Base-by-base conservation (phyloP, 2,888 invertebrate genomes). In the Toxonevra muliebris region DNA sequence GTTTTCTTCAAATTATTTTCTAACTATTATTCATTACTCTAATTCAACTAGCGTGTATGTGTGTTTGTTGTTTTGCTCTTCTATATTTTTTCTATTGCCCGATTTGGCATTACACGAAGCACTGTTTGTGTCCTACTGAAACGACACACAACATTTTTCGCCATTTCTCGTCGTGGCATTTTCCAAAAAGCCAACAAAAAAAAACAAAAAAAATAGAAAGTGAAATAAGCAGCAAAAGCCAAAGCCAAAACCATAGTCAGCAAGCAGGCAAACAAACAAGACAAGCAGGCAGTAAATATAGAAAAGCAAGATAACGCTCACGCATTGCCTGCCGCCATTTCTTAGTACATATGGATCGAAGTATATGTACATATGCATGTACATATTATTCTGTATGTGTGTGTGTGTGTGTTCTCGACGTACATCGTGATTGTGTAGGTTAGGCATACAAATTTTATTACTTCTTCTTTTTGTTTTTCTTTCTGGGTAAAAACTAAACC, bases 81-180 rank as follows among this genome's bases (percentile, higher is more conserved):
- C 43, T 45, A 50, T 12, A 65, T 58, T 52, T 61, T 64, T 55
- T 65, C 73, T 73, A 78, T 30, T 4, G 30, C 78, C 79, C 82
- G 81, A 76, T 70, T 70, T 81, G 82, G 77, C 82, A 82, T 82
- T 82, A 81, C 81, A 80, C 83, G 83, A 84, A 83, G 82, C 83
- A 84, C 84, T 84, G 82, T 73, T 66, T 43, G 66, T 79, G 83
- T 80, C 83, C 83, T 81, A 83, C 83, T 83, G 83, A 83, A 79
- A 65, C 70, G 73, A 71, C 72, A 71, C 64, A 61, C 65, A 61
- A 61, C 48, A 55, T 69, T 70, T 65, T 68, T 68, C 69, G 66
- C 53, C 61, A 61, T 30, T 30, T 30, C 30, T 30, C 50, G 43
- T 63, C 58, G 67, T 67, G 67, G 67, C 67, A 59, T 45, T 67